Percentiles rank a stretch among this genome's conserved stretches.
These are phyloP conservation scores for Platyrinchus mystaceus DNA, from an alignment of 2,797 vertebrate species.

Conservation along the genomic window DNA sequence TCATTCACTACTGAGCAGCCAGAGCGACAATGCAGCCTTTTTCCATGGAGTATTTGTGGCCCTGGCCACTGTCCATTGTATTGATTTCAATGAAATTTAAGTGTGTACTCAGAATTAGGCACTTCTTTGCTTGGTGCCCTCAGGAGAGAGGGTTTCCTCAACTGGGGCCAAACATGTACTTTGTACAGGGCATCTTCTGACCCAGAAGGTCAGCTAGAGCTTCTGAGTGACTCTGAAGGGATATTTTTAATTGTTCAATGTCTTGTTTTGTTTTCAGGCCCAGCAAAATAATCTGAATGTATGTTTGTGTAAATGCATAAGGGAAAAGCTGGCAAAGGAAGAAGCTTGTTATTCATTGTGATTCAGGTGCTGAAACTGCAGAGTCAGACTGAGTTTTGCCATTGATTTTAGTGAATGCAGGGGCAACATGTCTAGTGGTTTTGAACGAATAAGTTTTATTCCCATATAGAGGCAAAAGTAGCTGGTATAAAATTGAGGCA, in stretches of 20 bases:
- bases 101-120: background rate
- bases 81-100: slow-evolving; percentile 34
- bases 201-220: slow-evolving; percentile 9
- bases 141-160: slow-evolving; percentile 53
- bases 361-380: background rate
- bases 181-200: slow-evolving; percentile 39
- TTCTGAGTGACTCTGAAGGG: slow-evolving; percentile 3
- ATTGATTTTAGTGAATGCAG: background rate
- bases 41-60: background rate
- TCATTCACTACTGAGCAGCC: slow-evolving; percentile 1
- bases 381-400: background rate
- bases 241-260: slow-evolving; percentile 32
- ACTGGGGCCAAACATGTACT: slow-evolving; percentile 46
- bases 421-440: background rate
- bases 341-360: background rate
- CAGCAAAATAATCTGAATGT: slow-evolving; percentile 13
- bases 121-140: background rate
- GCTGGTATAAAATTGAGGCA: background rate
- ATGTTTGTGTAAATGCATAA: slow-evolving; percentile 17
- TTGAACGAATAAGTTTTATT: background rate
- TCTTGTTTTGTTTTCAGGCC: slow-evolving; percentile 27
- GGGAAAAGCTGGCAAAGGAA: background rate
- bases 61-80: slow-evolving; percentile 13
- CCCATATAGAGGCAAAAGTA: background rate
- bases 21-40: slow-evolving; percentile 36